phyloP scores from a whole-genome alignment of 2,113 vertebrate species.

The Sterrhoptilus dennistouni region DNA sequence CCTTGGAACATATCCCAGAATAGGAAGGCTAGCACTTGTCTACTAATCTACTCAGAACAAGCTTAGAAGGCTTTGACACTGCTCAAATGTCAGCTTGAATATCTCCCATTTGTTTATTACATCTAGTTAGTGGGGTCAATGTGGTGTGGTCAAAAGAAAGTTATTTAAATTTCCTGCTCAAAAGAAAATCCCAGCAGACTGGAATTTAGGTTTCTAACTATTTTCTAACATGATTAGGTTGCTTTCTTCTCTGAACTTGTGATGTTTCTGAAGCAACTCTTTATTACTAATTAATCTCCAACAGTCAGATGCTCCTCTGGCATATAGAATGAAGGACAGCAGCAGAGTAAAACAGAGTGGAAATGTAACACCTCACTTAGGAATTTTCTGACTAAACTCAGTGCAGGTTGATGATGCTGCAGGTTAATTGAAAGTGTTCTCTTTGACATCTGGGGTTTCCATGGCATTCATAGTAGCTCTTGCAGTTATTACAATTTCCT shows the following conservation, averaged over 20 bases:
- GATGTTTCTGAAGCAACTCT: neutral
- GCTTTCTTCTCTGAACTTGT: neutral
- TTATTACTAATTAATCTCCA: constrained; percentile 31
- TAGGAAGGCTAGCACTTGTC: constrained; percentile 57
- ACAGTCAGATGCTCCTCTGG: neutral
- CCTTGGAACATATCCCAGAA: constrained; percentile 64
- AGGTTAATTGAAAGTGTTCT: neutral
- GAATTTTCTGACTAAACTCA: neutral
- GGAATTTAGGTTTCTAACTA: neutral
- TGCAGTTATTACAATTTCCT: neutral
- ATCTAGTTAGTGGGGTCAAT: constrained; percentile 9
- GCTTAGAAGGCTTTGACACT: constrained; percentile 63
- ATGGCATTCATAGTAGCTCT: neutral
- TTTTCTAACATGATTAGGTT: neutral
- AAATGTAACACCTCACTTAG: neutral
- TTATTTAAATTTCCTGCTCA: neutral
- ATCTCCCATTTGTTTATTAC: constrained; percentile 54
- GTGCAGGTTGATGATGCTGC: neutral
- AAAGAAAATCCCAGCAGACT: neutral
- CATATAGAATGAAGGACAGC: neutral
- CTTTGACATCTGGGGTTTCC: neutral
- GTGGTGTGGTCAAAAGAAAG: neutral
- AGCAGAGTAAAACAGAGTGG: neutral
- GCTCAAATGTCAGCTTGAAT: constrained; percentile 64
- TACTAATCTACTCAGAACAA: constrained; percentile 59